These are phyloP conservation scores for Sisor rabdophorus DNA, from an alignment of 2,113 vertebrate genomes.

Conservation along the genomic window DNA sequence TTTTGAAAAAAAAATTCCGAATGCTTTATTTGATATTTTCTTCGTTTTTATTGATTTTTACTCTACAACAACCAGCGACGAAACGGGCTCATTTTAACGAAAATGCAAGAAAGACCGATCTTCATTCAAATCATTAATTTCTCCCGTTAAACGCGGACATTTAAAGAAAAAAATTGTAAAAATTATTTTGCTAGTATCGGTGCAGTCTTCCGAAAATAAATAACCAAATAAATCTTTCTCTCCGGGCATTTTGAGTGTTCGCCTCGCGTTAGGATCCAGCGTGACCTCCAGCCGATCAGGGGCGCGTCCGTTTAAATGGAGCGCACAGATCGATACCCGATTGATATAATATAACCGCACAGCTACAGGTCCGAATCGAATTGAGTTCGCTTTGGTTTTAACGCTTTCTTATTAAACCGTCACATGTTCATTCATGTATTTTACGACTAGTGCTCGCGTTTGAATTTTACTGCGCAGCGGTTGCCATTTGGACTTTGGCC, in stretches of 20 bases:
- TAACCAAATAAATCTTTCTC: neutral
- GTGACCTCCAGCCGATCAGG: slow-evolving; percentile 71
- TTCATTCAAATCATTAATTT: neutral
- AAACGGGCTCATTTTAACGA: neutral
- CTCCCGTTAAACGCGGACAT: neutral
- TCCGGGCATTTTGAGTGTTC: neutral
- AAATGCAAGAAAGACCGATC: neutral
- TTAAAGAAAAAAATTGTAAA: too few species aligned
- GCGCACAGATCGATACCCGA: slow-evolving; percentile 69
- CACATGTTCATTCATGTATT: neutral
- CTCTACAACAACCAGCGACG: neutral
- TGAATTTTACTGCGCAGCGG: neutral
- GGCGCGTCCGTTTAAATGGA: slow-evolving; percentile 70
- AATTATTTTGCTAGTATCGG: neutral
- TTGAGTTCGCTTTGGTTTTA: slow-evolving; percentile 52
- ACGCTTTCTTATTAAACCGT: slow-evolving; percentile 55
- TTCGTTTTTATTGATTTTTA: neutral
- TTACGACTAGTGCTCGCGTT: slow-evolving; percentile 11
- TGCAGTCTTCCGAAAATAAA: neutral
- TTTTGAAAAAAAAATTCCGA: too few species aligned
- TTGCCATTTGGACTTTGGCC: neutral
- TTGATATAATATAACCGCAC: slow-evolving; percentile 64
- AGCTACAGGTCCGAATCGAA: slow-evolving; percentile 57
- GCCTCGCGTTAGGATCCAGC: slow-evolving; percentile 4
- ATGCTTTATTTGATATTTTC: too few species aligned